These are phyloP conservation scores for Athalia rosae DNA, from an alignment of 2,888 invertebrate species.

Conservation along the genomic window DNA sequence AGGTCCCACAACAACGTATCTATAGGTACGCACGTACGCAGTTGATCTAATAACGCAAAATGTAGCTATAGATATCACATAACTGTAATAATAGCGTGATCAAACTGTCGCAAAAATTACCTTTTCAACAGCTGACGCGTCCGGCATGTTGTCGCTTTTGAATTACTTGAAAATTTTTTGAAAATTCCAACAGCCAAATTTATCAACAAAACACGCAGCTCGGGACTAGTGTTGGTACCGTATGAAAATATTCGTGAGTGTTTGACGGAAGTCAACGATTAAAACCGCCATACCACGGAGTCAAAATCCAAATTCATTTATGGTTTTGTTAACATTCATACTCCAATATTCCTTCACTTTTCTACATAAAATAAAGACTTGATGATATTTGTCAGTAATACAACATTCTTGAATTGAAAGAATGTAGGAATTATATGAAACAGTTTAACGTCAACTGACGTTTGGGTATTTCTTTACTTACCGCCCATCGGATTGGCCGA, in stretches of 20 bases:
- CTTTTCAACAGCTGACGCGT: conserved; percentile 29
- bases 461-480: conserved; percentile 32
- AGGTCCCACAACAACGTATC: not conserved
- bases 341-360: no score
- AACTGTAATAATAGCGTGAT: not conserved
- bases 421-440: not conserved
- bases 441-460: conserved; percentile 1
- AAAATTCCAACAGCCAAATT: not conserved
- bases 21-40: not conserved
- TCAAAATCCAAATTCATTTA: conserved; percentile 8
- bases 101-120: conserved; percentile 13
- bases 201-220: no score
- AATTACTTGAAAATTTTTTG: not conserved
- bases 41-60: not conserved
- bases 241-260: not conserved
- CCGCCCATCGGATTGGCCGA: conserved; percentile 64
- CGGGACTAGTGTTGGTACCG: not conserved
- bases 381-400: not conserved
- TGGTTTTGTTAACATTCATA: not conserved
- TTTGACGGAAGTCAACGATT: not conserved
- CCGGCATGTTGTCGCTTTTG: conserved; percentile 33
- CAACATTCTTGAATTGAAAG: not conserved
- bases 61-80: not conserved
- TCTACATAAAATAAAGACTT: not conserved
- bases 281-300: conserved; percentile 9